Conservation (phyloP, 2,888 invertebrate species). For the Nymphalis c-album region DNA sequence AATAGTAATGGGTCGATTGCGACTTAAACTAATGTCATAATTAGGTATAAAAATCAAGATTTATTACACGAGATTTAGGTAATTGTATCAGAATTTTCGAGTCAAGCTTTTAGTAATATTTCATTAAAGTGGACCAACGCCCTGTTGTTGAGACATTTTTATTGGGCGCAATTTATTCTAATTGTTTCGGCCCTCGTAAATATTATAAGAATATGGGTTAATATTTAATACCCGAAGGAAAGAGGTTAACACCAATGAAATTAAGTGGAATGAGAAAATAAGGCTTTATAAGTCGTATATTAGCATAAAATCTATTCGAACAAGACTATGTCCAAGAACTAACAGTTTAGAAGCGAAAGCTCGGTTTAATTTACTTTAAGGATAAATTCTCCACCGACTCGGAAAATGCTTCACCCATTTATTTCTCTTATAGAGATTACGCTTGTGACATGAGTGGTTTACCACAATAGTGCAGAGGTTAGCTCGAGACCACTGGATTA, state of each 20-base stretch:
- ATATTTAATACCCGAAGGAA: slow-evolving; percentile 3
- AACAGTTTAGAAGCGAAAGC: slow-evolving; percentile 23
- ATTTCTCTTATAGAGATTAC: slow-evolving; percentile 36
- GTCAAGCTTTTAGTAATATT: slow-evolving; percentile 22
- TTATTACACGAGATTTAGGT: neutral
- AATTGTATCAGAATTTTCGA: slow-evolving; percentile 17
- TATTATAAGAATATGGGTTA: slow-evolving; percentile 22
- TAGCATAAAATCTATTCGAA: neutral
- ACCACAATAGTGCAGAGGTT: slow-evolving; percentile 36
- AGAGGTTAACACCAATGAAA: neutral
- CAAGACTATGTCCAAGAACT: neutral
- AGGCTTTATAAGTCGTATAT: neutral
- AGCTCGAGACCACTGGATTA: slow-evolving; percentile 33
- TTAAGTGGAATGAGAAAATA: neutral
- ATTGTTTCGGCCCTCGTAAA: slow-evolving; percentile 28
- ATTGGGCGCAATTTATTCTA: slow-evolving; percentile 29
- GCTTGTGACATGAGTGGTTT: slow-evolving; percentile 36
- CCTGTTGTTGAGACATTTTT: slow-evolving; percentile 30
- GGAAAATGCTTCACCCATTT: slow-evolving; percentile 35
- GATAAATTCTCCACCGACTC: slow-evolving; percentile 33
- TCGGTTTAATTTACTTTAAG: slow-evolving; percentile 32
- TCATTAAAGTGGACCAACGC: slow-evolving; percentile 28
- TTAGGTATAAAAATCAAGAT: neutral
- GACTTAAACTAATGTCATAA: too few relatives aligned
- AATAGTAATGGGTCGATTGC: too few relatives aligned